These are phyloP conservation scores for Lycaon pictus DNA, from an alignment of 2,113 vertebrate species.

Conservation along the genomic window DNA sequence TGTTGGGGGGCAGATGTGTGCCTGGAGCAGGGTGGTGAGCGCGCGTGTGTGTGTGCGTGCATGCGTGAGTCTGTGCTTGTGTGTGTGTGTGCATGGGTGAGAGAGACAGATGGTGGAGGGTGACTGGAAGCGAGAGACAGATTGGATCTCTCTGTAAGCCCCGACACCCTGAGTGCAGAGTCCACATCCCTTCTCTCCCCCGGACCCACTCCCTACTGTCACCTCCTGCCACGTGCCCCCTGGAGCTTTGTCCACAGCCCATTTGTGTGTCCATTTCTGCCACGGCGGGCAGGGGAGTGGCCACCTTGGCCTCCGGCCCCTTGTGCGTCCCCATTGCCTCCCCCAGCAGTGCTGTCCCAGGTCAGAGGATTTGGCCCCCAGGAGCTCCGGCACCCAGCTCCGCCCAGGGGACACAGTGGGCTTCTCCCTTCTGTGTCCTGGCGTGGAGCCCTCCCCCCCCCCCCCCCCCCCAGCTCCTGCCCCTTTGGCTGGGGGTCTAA, in stretches of 20 bases:
- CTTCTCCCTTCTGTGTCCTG: background rate
- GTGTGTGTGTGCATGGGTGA: background rate
- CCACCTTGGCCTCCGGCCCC: fast-evolving
- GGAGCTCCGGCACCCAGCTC: background rate
- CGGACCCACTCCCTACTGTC: too few species aligned
- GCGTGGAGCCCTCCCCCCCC: fast-evolving
- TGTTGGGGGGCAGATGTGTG: background rate
- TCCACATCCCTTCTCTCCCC: fast-evolving
- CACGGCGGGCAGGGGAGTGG: too few species aligned
- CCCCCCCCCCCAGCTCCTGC: background rate
- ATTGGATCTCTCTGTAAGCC: background rate
- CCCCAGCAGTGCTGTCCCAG: fast-evolving
- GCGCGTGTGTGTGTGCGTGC: fast-evolving
- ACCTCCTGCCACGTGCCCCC: background rate
- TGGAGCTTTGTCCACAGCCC: background rate
- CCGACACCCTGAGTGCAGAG: background rate
- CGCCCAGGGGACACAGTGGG: background rate
- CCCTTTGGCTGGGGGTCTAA: background rate
- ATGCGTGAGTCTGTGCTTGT: fast-evolving
- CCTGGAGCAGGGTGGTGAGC: background rate
- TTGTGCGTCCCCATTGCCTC: fast-evolving
- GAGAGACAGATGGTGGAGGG: background rate
- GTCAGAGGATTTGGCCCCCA: fast-evolving
- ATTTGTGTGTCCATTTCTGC: background rate
- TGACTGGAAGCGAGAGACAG: background rate